Evolutionary conservation across 1,140 invertebrate species (phyloP), one percentile per base, ranked within the genome.

Genomic region (Drosophila elegans): DNA sequence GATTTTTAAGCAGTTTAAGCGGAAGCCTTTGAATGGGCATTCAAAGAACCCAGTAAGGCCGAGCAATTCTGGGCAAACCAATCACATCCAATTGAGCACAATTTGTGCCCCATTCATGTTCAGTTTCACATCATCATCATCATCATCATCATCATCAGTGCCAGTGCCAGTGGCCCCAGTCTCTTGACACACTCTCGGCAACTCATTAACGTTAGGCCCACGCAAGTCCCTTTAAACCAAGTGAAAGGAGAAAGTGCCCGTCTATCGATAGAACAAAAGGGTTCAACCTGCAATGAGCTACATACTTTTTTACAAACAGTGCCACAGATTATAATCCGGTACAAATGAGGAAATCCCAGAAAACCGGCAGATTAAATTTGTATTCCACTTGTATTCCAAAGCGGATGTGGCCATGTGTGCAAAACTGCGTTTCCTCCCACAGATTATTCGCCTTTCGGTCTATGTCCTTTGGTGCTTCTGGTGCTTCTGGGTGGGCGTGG

Each of bases 341-440:
- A 86, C 83, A 86, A 86, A 86, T 86, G 83, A 76, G 83, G 63
- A 86, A 86, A 79, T 83, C 83, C 79, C 83, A 83, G 84, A 69
- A 83, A 79, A 83, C 84, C 79, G 76, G 67, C 84, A 80, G 84
- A 88, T 88, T 88, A 89, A 83, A 83, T 89, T 88, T 83, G 83
- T 83, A 88, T 89, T 78, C 71, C 83, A 82, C 78, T 83, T 74
- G 67, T 80, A 62, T 57, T 29, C 66, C 68, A 52, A 74, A 77
- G 63, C 67, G 84, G 72, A 77, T 77, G 84, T 83, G 72, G 72
- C 63, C 76, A 89, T 86, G 66, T 88, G 79, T 88, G 83, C 80
- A 66, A 77, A 86, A 60, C 71, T 64, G 71, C 57, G 80, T 64
- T 64, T 62, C 67, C 71, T 64, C 66, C 67, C 46, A 16, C 57